A percentile compares a stretch with the other conserved stretches of the same genome.
Conservation (phyloP, 2,797 vertebrate species). For the Eospalax fontanierii region DNA sequence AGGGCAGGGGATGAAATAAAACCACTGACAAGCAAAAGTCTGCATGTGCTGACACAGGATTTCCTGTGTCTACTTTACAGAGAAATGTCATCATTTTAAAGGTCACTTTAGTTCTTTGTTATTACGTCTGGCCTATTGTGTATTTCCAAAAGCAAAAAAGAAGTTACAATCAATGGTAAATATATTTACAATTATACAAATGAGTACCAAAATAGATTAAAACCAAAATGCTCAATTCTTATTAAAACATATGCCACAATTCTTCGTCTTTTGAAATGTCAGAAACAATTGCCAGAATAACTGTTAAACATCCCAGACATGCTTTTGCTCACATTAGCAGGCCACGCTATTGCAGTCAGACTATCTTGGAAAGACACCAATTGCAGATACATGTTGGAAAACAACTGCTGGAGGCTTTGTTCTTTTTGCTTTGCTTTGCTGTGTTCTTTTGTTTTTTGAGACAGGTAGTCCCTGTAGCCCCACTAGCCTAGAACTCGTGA, state of each 20-base stretch:
- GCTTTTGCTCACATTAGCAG: conserved; percentile 26
- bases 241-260: conserved; percentile 62
- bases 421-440: too few relatives aligned
- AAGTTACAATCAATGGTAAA: conserved; percentile 40
- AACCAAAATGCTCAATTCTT: conserved; percentile 31
- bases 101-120: conserved; percentile 40
- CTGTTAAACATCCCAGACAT: conserved; percentile 38
- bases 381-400: conserved; percentile 14
- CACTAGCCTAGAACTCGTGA: too few relatives aligned
- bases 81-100: conserved; percentile 13
- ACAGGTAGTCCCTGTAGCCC: too few relatives aligned
- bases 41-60: neutral
- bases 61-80: conserved; percentile 7
- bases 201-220: conserved; percentile 47
- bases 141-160: conserved; percentile 76
- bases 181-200: conserved; percentile 40
- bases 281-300: conserved; percentile 68
- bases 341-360: neutral
- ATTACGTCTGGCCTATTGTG: conserved; percentile 1
- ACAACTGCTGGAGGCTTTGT: neutral
- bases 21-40: neutral
- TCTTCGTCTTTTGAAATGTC: conserved; percentile 45
- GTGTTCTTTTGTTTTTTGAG: too few relatives aligned
- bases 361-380: conserved; percentile 26
- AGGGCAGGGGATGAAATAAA: neutral